Conservation (phyloP, 1,140 invertebrate species). For the Panulirus ornatus region DNA sequence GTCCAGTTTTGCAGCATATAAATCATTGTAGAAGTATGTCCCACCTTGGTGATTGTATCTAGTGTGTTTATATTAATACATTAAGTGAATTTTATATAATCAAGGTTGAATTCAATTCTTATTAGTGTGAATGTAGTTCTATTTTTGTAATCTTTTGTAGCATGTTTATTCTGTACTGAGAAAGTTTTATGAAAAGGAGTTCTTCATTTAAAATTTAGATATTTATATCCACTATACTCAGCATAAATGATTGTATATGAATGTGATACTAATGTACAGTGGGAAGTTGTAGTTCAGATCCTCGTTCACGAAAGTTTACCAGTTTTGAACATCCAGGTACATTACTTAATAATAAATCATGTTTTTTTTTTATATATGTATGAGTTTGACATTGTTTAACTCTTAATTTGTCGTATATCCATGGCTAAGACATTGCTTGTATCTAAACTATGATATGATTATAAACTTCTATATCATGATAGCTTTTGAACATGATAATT, state of each 20-base stretch:
- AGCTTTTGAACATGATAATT: neutral
- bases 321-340: neutral
- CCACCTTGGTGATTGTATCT: neutral
- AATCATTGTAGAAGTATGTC: neutral
- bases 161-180: neutral
- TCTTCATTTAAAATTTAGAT: neutral
- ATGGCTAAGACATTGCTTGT: neutral
- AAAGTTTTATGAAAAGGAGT: neutral
- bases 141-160: neutral
- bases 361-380: neutral
- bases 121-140: neutral
- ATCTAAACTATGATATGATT: neutral
- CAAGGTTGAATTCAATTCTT: conserved; percentile 10
- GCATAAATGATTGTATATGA: neutral
- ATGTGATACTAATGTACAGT: conserved; percentile 25
- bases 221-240: neutral
- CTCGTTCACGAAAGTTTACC: neutral
- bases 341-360: neutral
- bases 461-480: neutral
- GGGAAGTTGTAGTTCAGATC: neutral
- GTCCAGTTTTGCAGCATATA: neutral
- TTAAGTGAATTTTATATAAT: neutral
- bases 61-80: neutral
- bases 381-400: neutral
- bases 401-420: neutral